phyloP scores from a whole-genome alignment of 2,797 vertebrate species.

The Scolopax rusticola region DNA sequence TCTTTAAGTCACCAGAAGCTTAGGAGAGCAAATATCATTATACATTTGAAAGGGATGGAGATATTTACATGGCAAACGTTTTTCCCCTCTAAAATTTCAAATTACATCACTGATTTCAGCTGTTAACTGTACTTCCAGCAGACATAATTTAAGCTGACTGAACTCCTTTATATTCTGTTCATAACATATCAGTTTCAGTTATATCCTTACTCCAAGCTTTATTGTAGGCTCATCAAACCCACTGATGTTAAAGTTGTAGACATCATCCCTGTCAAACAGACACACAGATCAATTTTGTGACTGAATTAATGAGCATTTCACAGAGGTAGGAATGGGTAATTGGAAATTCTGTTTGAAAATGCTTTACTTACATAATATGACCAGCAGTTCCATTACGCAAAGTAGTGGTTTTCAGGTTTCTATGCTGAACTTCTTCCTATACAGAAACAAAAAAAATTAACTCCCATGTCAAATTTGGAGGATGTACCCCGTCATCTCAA shows the following conservation, averaged over 20 bases:
- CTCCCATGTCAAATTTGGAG: background rate
- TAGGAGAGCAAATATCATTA: fast-evolving
- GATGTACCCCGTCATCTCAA: background rate
- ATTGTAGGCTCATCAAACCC: constrained; percentile 78
- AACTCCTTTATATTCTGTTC: background rate
- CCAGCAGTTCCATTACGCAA: constrained; percentile 58
- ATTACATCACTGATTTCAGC: background rate
- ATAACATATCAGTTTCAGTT: background rate
- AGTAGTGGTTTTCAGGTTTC: constrained; percentile 62
- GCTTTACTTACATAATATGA: constrained; percentile 70
- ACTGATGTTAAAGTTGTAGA: constrained; percentile 86
- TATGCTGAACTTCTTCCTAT: constrained; percentile 71
- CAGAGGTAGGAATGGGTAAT: background rate
- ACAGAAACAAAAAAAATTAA: constrained; percentile 28
- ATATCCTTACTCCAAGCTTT: constrained; percentile 81
- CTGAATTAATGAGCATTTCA: background rate
- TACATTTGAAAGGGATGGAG: background rate
- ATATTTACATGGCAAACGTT: background rate
- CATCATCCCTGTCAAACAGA: constrained; percentile 82
- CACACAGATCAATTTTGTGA: background rate
- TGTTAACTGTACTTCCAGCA: background rate
- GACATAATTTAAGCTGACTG: background rate
- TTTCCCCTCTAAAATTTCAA: too few relatives aligned
- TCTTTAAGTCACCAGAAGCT: background rate
- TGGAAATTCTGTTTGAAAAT: background rate